Evolutionary conservation across 2,888 invertebrate genomes (phyloP), one percentile per base, ranked within the genome.

Genomic region (Boloria euphrosyne): DNA sequence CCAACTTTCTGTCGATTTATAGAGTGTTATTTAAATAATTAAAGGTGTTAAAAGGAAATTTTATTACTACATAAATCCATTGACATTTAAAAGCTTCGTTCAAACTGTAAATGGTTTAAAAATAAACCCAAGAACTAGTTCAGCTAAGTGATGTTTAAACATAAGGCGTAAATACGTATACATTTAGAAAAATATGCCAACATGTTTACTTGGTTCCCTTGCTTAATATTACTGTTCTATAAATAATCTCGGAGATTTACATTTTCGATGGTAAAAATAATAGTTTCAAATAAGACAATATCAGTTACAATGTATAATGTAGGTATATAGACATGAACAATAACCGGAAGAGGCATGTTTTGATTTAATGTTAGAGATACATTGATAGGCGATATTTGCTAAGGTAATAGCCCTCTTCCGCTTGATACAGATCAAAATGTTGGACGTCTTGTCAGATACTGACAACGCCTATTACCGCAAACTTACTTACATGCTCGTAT

Each of bases 301-400:
- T 79, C 73, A 71, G 74, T 77, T 74, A 70, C 76, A 70, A 57
- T 60, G 22, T 22, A 22, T 22, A 22, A n/a, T n/a, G n/a, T 22
- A 22, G 2, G 2, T 22, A 58, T 49, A 57, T 46, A 44, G 52
- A 47, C 52, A 49, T 58, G 75, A 80, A 88, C 89, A 89, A 89
- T 86, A 84, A 80, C 78, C 86, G 88, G 87, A 89, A 87, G 82
- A 81, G 79, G 74, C 73, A 71, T 76, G 79, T 79, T 81, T 82
- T 82, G 84, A 88, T 85, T 68, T 82, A 83, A 84, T 84, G 82
- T 78, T 59, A 67, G 43, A 78, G 77, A 81, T 82, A 78, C 79
- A 80, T 79, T 78, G 82, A 79, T 81, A 68, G 66, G 63, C 72
- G 72, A 75, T 75, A 84, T 84, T 82, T 79, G 79, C 81, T 71